These are phyloP conservation scores for Danio jaintianensis DNA, from an alignment of 2,797 vertebrate genomes.

Conservation along the genomic window DNA sequence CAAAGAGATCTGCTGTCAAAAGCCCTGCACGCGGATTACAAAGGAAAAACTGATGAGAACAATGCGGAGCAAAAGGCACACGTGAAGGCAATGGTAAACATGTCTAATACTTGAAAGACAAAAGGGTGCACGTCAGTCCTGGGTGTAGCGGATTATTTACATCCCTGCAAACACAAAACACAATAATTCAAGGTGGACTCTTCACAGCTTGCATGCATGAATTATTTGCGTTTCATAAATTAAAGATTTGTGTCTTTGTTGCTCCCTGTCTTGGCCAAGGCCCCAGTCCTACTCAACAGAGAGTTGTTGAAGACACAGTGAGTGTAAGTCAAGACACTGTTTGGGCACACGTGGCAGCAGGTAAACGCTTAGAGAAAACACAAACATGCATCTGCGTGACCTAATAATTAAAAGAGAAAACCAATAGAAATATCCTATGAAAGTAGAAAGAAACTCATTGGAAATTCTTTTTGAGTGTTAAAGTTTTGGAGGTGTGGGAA, in stretches of 20 bases:
- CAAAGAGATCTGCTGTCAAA: slow-evolving; percentile 26
- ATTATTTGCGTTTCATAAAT: slow-evolving; percentile 66
- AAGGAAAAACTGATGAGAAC: slow-evolving; percentile 14
- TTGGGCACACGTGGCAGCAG: slow-evolving; percentile 24
- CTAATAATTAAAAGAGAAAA: slow-evolving; percentile 18
- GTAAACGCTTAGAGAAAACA: slow-evolving; percentile 40
- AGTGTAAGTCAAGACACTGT: slow-evolving; percentile 25
- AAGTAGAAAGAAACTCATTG: slow-evolving; percentile 16
- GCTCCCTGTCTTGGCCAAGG: slow-evolving; percentile 46
- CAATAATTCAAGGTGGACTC: slow-evolving; percentile 60
- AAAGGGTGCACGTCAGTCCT: slow-evolving; percentile 43
- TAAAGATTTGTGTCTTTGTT: slow-evolving; percentile 63
- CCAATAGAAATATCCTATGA: slow-evolving; percentile 6
- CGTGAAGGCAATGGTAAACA: slow-evolving; percentile 20
- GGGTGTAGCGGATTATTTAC: slow-evolving; percentile 54
- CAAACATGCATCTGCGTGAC: slow-evolving; percentile 33
- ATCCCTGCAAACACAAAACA: slow-evolving; percentile 49
- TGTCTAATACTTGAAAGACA: slow-evolving; percentile 50
- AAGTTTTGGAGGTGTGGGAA: not conserved
- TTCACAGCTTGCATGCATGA: slow-evolving; percentile 64
- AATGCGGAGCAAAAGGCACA: slow-evolving; percentile 3
- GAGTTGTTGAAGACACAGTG: slow-evolving; percentile 33
- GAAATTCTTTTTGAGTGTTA: slow-evolving; percentile 2
- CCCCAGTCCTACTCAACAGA: slow-evolving; percentile 56
- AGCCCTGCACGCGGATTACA: not conserved